phyloP scores from a whole-genome alignment of 1,140 invertebrate species.

The Conus betulinus region DNA sequence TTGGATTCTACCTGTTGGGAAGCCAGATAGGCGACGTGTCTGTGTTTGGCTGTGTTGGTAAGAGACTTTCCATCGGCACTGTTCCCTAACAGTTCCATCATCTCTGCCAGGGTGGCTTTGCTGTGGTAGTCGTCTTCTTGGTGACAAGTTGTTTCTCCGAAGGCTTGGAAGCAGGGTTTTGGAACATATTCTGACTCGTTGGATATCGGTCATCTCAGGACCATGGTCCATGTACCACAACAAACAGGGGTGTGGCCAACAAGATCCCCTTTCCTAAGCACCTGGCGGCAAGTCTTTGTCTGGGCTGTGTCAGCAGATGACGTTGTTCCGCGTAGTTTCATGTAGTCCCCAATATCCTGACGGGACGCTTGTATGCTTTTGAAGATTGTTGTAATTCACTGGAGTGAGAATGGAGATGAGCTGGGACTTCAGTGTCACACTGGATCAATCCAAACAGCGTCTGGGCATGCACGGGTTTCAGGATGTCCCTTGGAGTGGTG shows the following conservation, averaged over 20 bases:
- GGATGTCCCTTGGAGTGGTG: too few species aligned
- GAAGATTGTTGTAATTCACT: conserved; percentile 26
- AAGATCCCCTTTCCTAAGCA: conserved; percentile 45
- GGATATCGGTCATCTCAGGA: conserved; percentile 43
- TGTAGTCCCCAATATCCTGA: conserved; percentile 48
- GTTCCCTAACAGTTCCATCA: conserved; percentile 46
- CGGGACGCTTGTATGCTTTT: conserved; percentile 35
- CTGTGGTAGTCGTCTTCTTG: conserved; percentile 41
- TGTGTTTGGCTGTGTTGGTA: too few species aligned
- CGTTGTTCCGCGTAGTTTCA: conserved; percentile 39
- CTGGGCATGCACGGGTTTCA: too few species aligned
- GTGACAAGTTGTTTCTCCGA: conserved; percentile 44
- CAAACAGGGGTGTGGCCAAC: conserved; percentile 47
- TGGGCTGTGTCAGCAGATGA: conserved; percentile 38
- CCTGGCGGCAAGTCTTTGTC: conserved; percentile 45
- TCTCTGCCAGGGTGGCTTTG: conserved; percentile 52
- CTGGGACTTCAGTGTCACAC: too few species aligned
- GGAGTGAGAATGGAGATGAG: too few species aligned
- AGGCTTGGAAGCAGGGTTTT: conserved; percentile 37
- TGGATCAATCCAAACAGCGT: too few species aligned
- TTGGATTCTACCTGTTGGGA: too few species aligned
- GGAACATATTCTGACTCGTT: conserved; percentile 14
- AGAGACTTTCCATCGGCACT: too few species aligned
- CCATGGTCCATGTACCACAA: conserved; percentile 55
- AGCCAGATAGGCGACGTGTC: too few species aligned